phyloP scores from a whole-genome alignment of 1,140 invertebrate species.

The Heliothis subflexa region DNA sequence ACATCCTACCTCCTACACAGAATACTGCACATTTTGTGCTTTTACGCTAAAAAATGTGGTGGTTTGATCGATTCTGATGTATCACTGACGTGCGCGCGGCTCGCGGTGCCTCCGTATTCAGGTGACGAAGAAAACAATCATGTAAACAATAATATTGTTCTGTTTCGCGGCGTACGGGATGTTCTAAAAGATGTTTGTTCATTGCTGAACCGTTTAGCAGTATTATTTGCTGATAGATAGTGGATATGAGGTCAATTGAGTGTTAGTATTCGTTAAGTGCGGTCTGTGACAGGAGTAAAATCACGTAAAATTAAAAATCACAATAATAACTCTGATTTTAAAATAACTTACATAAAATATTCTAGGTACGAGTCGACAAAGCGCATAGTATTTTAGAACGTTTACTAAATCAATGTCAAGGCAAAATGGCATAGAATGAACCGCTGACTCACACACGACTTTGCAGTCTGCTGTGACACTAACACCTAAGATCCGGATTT shows the following conservation, averaged over 20 bases:
- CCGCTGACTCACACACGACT: constrained; percentile 4
- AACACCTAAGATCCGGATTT: not conserved
- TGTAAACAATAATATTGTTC: constrained; percentile 81
- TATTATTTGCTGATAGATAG: not conserved
- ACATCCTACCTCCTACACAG: constrained; percentile 62
- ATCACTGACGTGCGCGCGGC: constrained; percentile 62
- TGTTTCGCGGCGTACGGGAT: constrained; percentile 53
- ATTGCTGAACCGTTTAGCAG: not conserved
- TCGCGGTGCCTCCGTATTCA: constrained; percentile 59
- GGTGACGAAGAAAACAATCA: constrained; percentile 75
- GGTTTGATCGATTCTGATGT: constrained; percentile 43
- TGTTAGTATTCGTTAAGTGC: not conserved
- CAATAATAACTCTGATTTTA: too few relatives aligned
- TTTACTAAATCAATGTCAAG: constrained; percentile 31
- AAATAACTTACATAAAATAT: not conserved
- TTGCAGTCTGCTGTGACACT: not conserved
- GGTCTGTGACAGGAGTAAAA: not conserved
- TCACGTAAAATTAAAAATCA: not conserved
- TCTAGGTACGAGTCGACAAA: not conserved
- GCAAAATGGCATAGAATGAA: not conserved
- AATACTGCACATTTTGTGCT: constrained; percentile 51
- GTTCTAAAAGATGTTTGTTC: constrained; percentile 41
- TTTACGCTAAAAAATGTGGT: constrained; percentile 46
- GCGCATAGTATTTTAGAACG: constrained; percentile 17
- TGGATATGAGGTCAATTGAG: not conserved